Evolutionary conservation across 1,140 invertebrate genomes (phyloP), one percentile per base, ranked within the genome.

Genomic region (Trichogramma pretiosum): DNA sequence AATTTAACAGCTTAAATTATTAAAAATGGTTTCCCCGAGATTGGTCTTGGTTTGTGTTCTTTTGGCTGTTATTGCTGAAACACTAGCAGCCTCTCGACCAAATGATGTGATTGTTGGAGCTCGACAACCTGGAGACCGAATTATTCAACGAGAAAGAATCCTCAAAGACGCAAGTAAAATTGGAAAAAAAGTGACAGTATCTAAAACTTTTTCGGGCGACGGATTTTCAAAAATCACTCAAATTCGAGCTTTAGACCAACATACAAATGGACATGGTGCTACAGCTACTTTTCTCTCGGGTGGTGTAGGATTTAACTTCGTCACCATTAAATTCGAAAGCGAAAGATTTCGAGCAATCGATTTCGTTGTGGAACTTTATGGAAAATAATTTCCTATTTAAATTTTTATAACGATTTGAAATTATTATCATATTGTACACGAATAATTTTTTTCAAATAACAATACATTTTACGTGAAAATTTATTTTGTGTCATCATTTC

Each of bases 301-400:
- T 28, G 76, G 76, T 22, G 66, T 72, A 1, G 62, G 63, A 2
- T 44, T 41, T 13, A 54, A 28, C 4, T 67, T 62, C 21, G 72
- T 71, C 4, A 71, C 67, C 3, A 43, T 78, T 0, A 66, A 60
- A 40, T 75, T 77, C 50, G 76, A 74, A 50, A 77, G 75, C 22
- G 67, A 76, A 43, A 64, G 74, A 37, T 61, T 66, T 18, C 65
- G 73, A 24, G 69, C 73, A 2, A 74, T 77, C 49, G 74, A 75
- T 52, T 77, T 74, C 46, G 50, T 64, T 19, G 62, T 77, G 9
- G 63, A 72, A 21, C 37, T 77, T 18, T 76, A 73, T 50, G 66
- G 42, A 23, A 44, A 22, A 44, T 34, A 42, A 5, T n/a, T n/a
- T n/a, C n/a, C n/a, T n/a, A n/a, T n/a, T n/a, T n/a, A n/a, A n/a